These are phyloP conservation scores for Chouioia cunea DNA, from an alignment of 2,888 invertebrate species.

Conservation along the genomic window DNA sequence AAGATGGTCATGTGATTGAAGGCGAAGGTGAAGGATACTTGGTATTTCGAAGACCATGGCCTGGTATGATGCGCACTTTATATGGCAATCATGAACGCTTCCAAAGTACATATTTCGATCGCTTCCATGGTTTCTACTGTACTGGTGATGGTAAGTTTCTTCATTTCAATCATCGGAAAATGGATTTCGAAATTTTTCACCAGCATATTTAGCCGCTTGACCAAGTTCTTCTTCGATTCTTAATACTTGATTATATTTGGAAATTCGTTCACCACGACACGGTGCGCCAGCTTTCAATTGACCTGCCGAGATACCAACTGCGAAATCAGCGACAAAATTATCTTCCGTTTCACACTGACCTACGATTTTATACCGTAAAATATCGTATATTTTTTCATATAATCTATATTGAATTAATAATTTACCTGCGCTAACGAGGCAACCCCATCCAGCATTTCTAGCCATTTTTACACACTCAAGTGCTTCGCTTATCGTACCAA, in stretches of 20 bases:
- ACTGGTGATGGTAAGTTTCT: slow-evolving; percentile 91
- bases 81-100: slow-evolving; percentile 92
- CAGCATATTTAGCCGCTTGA: slow-evolving; percentile 59
- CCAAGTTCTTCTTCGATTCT: slow-evolving; percentile 64
- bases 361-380: slow-evolving; percentile 7
- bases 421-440: slow-evolving; percentile 54
- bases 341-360: slow-evolving; percentile 63
- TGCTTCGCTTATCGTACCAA: slow-evolving; percentile 61
- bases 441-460: slow-evolving; percentile 57
- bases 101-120: slow-evolving; percentile 93
- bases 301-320: slow-evolving; percentile 59
- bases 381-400: not conserved
- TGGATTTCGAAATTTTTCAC: slow-evolving; percentile 55
- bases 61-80: slow-evolving; percentile 96
- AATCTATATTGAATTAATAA: not conserved
- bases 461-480: slow-evolving; percentile 60
- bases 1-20: slow-evolving; percentile 86
- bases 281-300: slow-evolving; percentile 64
- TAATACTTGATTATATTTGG: slow-evolving; percentile 64
- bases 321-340: slow-evolving; percentile 61
- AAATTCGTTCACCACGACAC: slow-evolving; percentile 57
- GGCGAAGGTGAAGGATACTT: slow-evolving; percentile 95
- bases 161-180: no score
- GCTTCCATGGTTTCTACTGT: slow-evolving; percentile 97
- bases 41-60: slow-evolving; percentile 96